Evolutionary conservation across 2,888 invertebrate species (phyloP).

Genomic region (Colletes collaris): DNA sequence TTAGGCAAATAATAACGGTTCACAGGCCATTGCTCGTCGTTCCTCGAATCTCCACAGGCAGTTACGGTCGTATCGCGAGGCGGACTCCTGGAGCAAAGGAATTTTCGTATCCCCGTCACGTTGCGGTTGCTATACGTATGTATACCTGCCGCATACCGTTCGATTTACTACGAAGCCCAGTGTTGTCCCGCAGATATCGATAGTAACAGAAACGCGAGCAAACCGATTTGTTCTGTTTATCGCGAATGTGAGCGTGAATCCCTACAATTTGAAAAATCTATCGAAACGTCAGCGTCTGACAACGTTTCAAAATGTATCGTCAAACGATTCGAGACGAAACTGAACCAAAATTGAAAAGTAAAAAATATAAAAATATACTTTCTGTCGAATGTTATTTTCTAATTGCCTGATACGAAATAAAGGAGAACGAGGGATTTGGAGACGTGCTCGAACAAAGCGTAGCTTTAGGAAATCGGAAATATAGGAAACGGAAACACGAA

Average conservation of each 20-base stretch:
- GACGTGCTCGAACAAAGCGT: too few species aligned
- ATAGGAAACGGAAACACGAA: too few species aligned
- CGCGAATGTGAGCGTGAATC: not conserved
- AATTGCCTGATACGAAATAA: too few species aligned
- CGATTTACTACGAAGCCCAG: conserved; percentile 63
- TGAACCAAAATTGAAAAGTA: too few species aligned
- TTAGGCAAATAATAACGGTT: conserved; percentile 57
- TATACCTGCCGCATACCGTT: conserved; percentile 64
- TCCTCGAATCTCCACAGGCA: conserved; percentile 45
- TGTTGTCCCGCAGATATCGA: conserved; percentile 45
- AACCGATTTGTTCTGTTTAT: conserved; percentile 40
- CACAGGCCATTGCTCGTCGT: conserved; percentile 41
- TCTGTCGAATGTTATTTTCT: too few species aligned
- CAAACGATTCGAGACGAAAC: not conserved
- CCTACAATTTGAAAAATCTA: conserved; percentile 25
- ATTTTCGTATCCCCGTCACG: conserved; percentile 72
- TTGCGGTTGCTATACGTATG: conserved; percentile 60
- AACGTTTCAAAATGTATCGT: not conserved
- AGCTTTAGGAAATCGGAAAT: too few species aligned
- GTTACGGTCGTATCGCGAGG: conserved; percentile 49
- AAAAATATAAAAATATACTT: too few species aligned
- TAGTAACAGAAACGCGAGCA: conserved; percentile 41
- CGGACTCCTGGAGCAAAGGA: conserved; percentile 35
- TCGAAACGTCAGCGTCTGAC: not conserved
- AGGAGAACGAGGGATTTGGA: too few species aligned